Evolutionary conservation across 2,113 vertebrate genomes (phyloP).

Genomic region (Paramisgurnus dabryanus): DNA sequence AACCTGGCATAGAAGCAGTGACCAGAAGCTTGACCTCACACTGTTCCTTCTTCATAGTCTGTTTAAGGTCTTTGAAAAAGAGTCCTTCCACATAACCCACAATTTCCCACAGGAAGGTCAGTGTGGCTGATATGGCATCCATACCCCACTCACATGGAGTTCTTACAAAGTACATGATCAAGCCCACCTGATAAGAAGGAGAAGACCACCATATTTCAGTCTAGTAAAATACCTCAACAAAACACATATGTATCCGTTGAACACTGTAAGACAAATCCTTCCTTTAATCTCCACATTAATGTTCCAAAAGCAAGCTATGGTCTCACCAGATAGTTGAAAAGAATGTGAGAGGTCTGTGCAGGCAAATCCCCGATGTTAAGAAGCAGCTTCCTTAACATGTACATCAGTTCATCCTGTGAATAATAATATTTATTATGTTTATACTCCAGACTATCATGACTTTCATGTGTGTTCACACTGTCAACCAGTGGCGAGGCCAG

Average conservation of each 20-base stretch:
- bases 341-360: constrained; percentile 96
- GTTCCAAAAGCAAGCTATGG: neutral
- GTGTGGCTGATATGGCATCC: constrained; percentile 97
- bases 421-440: constrained; percentile 30
- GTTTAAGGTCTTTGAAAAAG: constrained; percentile 98
- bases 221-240: too few species aligned
- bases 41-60: constrained; percentile 99
- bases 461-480: too few species aligned
- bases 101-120: constrained; percentile 98
- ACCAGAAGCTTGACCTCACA: constrained; percentile 97
- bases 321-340: constrained; percentile 97
- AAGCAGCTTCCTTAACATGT: constrained; percentile 95
- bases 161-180: constrained; percentile 98
- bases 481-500: too few species aligned
- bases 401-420: constrained; percentile 94
- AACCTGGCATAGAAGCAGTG: constrained; percentile 98
- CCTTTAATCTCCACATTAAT: neutral
- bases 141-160: constrained; percentile 98
- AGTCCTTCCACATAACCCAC: constrained; percentile 97
- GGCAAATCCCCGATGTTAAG: constrained; percentile 97
- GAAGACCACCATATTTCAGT: too few species aligned
- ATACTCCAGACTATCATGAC: neutral
- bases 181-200: constrained; percentile 79
- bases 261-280: neutral
- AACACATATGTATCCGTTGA: too few species aligned